Base-by-base conservation (phyloP, 2,888 invertebrate genomes). In the Drosophila austrosaltans region DNA sequence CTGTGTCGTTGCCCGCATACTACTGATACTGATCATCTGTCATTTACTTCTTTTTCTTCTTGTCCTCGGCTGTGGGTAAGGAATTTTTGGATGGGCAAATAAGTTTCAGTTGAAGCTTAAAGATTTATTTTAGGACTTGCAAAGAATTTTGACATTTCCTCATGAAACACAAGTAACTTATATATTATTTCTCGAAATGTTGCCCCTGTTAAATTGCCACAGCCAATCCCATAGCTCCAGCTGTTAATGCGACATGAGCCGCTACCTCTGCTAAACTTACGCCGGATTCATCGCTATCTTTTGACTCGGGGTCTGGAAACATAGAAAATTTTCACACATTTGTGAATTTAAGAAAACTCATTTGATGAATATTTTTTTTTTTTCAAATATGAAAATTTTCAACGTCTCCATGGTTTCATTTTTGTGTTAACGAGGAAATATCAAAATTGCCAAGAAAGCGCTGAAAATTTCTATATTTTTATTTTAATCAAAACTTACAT, bases 341-440 rank as follows among this genome's bases (percentile, higher is more conserved):
- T 30, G 5, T 30, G 3, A 48, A 70, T 62, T 53, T 30, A 5
- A 39, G 53, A 36, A 12, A n/a, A 6, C 4, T 32, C 28, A 28
- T 30, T 42, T 40, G 7, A 32, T 53, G 20, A 22, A 20, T 10
- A 48, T 48, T 48, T 48, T 36, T 2, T 32, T 16, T 16, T 16
- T 16, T 16, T 16, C 16, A 3, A 58, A 39, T n/a, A 57, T 63
- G 65, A 63, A 59, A 32, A 68, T 75, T 65, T 63, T 75, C 81
- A 72, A 81, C 84, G 84, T 69, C 57, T 83, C 78, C 84, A 68
- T 66, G 70, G 7, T 6, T 6, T 1, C 5, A 32, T 8, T 36
- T 36, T 36, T 3, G 12, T 44, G n/a, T 32, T 30, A 5, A 28
- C 16, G 20, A 48, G 44, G 44, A 70, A 63, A 36, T 65, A 42